Base-by-base conservation (phyloP, 2,797 vertebrate species). In the Pogoniulus pusillus region DNA sequence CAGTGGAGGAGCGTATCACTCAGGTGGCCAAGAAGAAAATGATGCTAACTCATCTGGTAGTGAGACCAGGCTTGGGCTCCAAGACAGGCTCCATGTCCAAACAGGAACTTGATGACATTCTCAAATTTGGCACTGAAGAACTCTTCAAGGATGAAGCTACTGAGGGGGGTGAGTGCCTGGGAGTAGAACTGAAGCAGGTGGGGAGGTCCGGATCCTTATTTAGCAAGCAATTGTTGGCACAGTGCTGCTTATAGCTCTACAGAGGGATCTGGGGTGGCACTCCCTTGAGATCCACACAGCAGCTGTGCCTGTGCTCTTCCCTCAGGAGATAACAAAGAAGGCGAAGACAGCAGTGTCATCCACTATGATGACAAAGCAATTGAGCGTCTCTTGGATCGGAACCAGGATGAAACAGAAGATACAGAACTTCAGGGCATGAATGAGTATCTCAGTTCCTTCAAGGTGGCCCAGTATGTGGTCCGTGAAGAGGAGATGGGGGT, bases 1-100 rank as follows among this genome's bases (percentile, higher is more conserved):
- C 99, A 43, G 99, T 99, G 91, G 99, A 99, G 93, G 99, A 99
- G 93, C 98, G 99, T 83, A 99, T 99, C 96, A 99, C 99, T 8
- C 97, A 99, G 97, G 99, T 99, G 97, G 99, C 99, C 10, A 99
- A 99, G 97, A 99, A 99, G 96, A 99, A 99, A 96, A 99, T 99
- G 99, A 99, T 99, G 99, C 96, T 99, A 78, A 99, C 99, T 22
- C 99, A 99, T 93, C 97, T 99, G 87, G 99, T 99, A 90, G 99
- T 99, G 91, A 98, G 99, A 57, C 99, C 99, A 4, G 99, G 99
- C 51, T 96, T 99, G 39, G 99, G 99, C 87, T 99, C 99, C 74
- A 99, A 99, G 96, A 99, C 99, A 1, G 99, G 99, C 54, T 99
- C 99, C 90, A 99, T 99, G 99, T 99, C 99, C 64, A 99, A 99